phyloP scores from a whole-genome alignment of 2,888 invertebrate species.

The Parasteatoda lunata region DNA sequence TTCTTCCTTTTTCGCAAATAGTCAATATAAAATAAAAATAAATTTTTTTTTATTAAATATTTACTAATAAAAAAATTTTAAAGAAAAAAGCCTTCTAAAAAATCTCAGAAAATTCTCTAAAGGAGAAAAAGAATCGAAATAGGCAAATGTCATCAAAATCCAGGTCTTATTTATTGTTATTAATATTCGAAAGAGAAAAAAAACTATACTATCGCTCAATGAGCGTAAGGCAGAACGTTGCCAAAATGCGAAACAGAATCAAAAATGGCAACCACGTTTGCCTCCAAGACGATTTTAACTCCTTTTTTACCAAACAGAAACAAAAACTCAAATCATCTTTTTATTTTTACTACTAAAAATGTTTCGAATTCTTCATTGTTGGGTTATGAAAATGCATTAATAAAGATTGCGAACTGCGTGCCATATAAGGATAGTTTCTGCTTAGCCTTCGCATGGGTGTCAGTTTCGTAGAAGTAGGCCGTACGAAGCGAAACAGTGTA shows the following conservation, averaged over 20 bases:
- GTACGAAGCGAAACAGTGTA: constrained; percentile 41
- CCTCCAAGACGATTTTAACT: background rate
- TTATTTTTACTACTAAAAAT: background rate
- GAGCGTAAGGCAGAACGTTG: background rate
- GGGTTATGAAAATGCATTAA: background rate
- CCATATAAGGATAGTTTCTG: constrained; percentile 63
- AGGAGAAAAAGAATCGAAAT: too few species aligned
- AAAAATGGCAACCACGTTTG: background rate
- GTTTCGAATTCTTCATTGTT: background rate
- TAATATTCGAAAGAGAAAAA: background rate
- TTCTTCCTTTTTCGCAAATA: too few species aligned
- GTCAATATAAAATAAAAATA: too few species aligned
- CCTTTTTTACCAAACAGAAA: background rate
- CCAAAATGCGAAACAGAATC: background rate
- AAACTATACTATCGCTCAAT: background rate
- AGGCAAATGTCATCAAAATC: too few species aligned
- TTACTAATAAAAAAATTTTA: too few species aligned
- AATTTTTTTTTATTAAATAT: too few species aligned
- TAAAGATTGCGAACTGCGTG: constrained; percentile 28
- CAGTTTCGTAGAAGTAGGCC: constrained; percentile 65
- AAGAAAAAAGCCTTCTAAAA: too few species aligned
- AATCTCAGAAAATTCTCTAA: too few species aligned
- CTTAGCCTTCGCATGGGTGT: constrained; percentile 46
- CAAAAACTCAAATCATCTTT: background rate
- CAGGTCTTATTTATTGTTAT: too few species aligned